Base-by-base conservation (phyloP, 2,888 invertebrate genomes). In the Ellobium chinense region DNA sequence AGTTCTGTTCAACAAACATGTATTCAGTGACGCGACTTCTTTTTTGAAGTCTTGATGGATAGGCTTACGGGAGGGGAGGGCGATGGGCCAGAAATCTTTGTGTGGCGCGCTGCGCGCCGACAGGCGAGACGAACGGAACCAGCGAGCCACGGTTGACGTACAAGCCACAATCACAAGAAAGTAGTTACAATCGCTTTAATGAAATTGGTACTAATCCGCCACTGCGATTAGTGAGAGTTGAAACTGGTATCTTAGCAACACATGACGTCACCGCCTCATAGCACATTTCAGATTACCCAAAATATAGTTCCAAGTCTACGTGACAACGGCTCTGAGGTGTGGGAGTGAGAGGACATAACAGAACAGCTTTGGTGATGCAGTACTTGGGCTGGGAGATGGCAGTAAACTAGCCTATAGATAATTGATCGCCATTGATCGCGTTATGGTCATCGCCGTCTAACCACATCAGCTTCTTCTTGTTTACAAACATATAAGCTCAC, bases 171-270 rank as follows among this genome's bases (percentile, higher is more conserved):
- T 65, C 66, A 56, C 27, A 31, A 37, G 63, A 79, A 65, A 56
- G 56, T 73, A 73, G 73, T 34, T 68, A 56, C 58, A 58, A 56
- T 24, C 36, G 58, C 24, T 46, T 58, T 56, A 76, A 56, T 66
- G 54, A 46, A 39, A 66, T 54, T 54, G 62, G 62, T 65, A 54
- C 66, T 46, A 65, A 65, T 68, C 68, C 69, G 63, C 75, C 69
- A 68, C 34, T 66, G 39, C 66, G 63, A 80, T 56, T 62, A 54
- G 70, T 34, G 74, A 70, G 70, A 66, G 76, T 73, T 78, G 81
- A 82, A 85, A 86, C 83, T 82, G 76, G 86, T 87, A 86, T 82
- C 86, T 80, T 80, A 84, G 87, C 87, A 86, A 87, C 87, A 81
- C 63, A 80, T 86, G 86, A 87, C 87, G 87, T 87, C 86, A 68